Evolutionary conservation across 2,888 invertebrate species (phyloP), one percentile per base, ranked within the genome.

Genomic region (Zaprionus bogoriensis): DNA sequence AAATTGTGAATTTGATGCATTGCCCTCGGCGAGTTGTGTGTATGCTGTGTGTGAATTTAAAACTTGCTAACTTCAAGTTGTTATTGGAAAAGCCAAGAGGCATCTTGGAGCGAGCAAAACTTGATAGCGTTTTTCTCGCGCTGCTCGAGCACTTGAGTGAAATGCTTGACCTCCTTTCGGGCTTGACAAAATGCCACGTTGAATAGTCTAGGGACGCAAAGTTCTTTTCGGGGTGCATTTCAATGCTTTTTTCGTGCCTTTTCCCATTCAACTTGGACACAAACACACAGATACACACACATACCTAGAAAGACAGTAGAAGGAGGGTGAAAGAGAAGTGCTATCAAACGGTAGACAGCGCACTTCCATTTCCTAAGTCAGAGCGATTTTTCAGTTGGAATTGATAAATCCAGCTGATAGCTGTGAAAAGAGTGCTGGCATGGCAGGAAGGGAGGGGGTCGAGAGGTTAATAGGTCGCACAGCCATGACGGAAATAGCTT

Each of bases 401-500:
- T 65, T 84, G 82, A 77, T 81, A 74, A 67, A 65, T 67, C 70
- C 69, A 41, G 48, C 45, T 61, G 74, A 80, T 69, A 48, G 64
- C 17, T 32, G 39, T 59, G 48, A 55, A 63, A 58, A 60, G 42
- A 52, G 20, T 51, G 57, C 61, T 69, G 23, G 6, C 7, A 22
- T 6, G 10, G 12, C 6, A 19, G n/a, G 14, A 20, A 2, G 17
- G 14, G 4, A 10, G 14, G 17, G 4, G 47, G 1, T 0, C 14
- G n/a, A 1, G 23, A 20, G 50, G 50, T 14, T 68, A 70, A 62
- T 70, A 53, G 69, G 74, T 70, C 74, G 74, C 27, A 68, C 25
- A 53, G 59, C 36, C 46, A 28, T 44, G 52, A 12, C 75, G 87
- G 79, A 79, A 87, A 80, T 80, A 64, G 67, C 87, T 77, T 77